A percentile compares a stretch with the other conserved stretches of the same genome.
These are phyloP conservation scores for Tipula helvola DNA, from an alignment of 2,888 invertebrate species.

Conservation along the genomic window DNA sequence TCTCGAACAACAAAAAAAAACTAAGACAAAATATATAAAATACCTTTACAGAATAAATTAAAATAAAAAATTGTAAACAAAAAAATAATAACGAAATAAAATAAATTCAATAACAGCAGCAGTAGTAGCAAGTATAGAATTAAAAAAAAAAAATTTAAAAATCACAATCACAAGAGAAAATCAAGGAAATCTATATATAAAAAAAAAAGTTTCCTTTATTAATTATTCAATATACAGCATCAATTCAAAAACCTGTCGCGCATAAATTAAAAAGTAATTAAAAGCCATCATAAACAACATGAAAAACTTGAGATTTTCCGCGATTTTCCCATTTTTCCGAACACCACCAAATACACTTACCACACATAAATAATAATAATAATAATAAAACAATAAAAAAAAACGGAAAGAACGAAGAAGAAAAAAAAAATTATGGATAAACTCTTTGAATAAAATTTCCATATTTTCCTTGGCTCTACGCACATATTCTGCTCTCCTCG, in stretches of 20 bases:
- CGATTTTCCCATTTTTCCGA: not conserved
- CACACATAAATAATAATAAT: not conserved
- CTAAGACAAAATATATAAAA: not conserved
- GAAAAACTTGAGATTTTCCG: not conserved
- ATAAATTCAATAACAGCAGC: constrained; percentile 4
- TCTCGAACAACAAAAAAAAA: not conserved
- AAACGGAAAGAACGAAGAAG: not conserved
- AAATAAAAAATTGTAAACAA: not conserved
- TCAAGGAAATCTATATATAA: not conserved
- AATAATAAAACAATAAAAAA: not conserved
- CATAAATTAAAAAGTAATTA: constrained; percentile 11
- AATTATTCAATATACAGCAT: constrained; percentile 10
- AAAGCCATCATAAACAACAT: constrained; percentile 10
- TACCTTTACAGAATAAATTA: not conserved
- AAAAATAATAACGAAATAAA: not conserved
- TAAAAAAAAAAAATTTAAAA: not conserved
- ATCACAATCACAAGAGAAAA: not conserved
- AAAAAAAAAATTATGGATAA: not conserved
- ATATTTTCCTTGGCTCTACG: not conserved
- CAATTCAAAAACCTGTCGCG: constrained; percentile 11
- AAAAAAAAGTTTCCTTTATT: not conserved
- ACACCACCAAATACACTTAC: not conserved
- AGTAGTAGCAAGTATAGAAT: not conserved
- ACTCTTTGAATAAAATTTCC: constrained; percentile 8
- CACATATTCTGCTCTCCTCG: not conserved